These are phyloP conservation scores for Erythrocebus patas DNA, from an alignment of 2,113 vertebrate species.

Conservation along the genomic window DNA sequence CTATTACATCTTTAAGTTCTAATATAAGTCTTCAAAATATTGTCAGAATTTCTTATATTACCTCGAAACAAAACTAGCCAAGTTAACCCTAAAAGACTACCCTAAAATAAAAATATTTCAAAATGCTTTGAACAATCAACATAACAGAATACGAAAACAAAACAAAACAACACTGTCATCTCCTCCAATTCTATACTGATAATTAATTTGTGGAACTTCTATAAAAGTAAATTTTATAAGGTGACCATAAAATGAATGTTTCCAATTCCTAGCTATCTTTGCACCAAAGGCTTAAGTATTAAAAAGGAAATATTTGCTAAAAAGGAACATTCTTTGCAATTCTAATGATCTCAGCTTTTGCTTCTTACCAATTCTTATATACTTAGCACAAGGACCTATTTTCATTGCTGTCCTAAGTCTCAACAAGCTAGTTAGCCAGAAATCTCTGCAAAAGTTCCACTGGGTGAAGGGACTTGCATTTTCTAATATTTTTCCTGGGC, in stretches of 20 bases:
- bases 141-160: background rate
- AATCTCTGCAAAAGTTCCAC: slow-evolving; percentile 63
- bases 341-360: slow-evolving; percentile 43
- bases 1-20: background rate
- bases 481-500: slow-evolving; percentile 74
- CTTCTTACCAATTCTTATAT: slow-evolving; percentile 55
- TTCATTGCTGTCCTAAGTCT: slow-evolving; percentile 61
- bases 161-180: background rate
- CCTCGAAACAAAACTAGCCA: slow-evolving; percentile 16
- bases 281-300: slow-evolving; percentile 12
- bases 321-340: slow-evolving; percentile 35
- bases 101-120: slow-evolving; percentile 20
- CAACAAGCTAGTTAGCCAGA: slow-evolving; percentile 62
- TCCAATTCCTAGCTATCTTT: background rate
- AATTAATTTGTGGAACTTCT: background rate
- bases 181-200: background rate
- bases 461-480: slow-evolving; percentile 64
- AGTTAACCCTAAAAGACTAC: background rate
- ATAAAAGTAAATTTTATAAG: background rate
- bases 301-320: slow-evolving; percentile 35
- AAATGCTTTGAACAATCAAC: background rate
- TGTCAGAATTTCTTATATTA: background rate
- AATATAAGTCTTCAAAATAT: slow-evolving; percentile 27
- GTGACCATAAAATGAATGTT: background rate
- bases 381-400: slow-evolving; percentile 53